Conservation (phyloP, 2,113 vertebrate species). For the Sinosuthora webbiana region DNA sequence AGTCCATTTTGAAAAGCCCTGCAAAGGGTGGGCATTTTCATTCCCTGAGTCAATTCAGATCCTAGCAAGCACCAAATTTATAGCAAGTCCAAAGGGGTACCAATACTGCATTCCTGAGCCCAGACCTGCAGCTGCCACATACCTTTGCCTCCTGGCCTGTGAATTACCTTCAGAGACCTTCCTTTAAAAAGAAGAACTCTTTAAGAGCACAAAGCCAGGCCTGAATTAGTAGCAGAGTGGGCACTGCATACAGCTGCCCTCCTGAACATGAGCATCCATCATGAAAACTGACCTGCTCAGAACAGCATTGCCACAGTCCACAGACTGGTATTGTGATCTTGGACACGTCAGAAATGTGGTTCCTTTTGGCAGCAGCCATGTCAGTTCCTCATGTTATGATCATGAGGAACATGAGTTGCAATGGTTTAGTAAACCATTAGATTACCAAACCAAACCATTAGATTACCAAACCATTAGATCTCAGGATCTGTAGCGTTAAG, state of each 20-base stretch:
- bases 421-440: background rate
- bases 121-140: background rate
- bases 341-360: accelerated
- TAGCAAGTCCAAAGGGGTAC: background rate
- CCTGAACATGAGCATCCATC: background rate
- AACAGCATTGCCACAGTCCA: background rate
- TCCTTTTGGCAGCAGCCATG: background rate
- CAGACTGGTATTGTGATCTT: background rate
- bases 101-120: background rate
- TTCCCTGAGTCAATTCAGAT: background rate
- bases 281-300: background rate
- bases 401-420: background rate
- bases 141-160: background rate
- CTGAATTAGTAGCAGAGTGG: background rate
- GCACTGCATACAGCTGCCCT: background rate
- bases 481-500: background rate
- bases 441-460: background rate
- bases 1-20: background rate
- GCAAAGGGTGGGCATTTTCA: background rate
- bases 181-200: background rate
- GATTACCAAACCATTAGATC: background rate
- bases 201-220: background rate
- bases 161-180: background rate
- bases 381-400: accelerated
- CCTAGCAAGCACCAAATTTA: background rate